These are phyloP conservation scores for Hirundichthys speculiger DNA, from an alignment of 2,113 vertebrate species.

Conservation along the genomic window DNA sequence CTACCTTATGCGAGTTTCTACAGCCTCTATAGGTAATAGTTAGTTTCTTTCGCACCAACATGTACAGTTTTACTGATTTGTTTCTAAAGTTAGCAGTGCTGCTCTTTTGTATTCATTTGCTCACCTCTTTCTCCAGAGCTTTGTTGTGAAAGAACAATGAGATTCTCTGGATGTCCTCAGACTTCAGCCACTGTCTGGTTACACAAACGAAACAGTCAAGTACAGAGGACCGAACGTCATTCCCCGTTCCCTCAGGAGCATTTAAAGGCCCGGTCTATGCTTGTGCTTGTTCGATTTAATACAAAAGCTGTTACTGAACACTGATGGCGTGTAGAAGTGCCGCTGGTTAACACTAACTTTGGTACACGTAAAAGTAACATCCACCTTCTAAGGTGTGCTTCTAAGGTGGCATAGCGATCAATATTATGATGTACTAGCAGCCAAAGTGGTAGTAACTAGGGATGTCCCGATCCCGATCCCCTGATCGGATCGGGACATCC, in stretches of 20 bases:
- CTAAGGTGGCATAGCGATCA: too few relatives aligned
- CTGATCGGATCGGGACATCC: too few relatives aligned
- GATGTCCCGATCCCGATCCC: too few relatives aligned
- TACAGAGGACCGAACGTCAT: neutral
- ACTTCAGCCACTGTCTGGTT: conserved; percentile 95
- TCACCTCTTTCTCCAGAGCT: conserved; percentile 94
- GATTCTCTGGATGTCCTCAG: conserved; percentile 97
- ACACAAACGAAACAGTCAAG: conserved; percentile 27
- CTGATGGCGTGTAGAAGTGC: too few relatives aligned
- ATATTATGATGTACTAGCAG: too few relatives aligned
- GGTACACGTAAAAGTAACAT: too few relatives aligned
- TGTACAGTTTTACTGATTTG: conserved; percentile 30
- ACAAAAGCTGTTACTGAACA: too few relatives aligned
- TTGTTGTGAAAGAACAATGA: conserved; percentile 98
- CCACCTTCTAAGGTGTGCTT: too few relatives aligned
- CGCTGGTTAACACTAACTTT: too few relatives aligned
- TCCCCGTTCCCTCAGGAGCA: neutral
- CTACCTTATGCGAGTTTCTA: too few relatives aligned
- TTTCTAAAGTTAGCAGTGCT: neutral
- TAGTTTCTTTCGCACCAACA: neutral
- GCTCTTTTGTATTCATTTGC: conserved; percentile 31
- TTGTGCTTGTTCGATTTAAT: too few relatives aligned
- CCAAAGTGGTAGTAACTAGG: too few relatives aligned
- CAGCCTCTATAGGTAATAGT: neutral
- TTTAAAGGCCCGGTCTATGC: neutral